Evolutionary conservation across 2,888 invertebrate species (phyloP).

Genomic region (Lacanobia oleracea): DNA sequence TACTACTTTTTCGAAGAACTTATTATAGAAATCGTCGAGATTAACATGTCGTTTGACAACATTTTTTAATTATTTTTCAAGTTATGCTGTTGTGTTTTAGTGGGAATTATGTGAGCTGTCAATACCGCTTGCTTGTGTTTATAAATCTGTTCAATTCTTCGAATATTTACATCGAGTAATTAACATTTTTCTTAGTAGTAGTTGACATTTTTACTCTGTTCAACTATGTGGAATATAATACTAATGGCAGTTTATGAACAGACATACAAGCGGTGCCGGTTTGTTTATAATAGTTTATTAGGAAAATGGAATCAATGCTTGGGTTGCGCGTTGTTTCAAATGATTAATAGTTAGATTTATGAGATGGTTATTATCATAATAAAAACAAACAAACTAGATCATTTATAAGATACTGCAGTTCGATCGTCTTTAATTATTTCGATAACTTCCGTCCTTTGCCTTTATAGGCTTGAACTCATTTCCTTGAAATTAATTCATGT

Average conservation of each 20-base stretch:
- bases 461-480: slow-evolving; percentile 57
- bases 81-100: slow-evolving; percentile 43
- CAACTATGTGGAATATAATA: slow-evolving; percentile 43
- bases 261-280: slow-evolving; percentile 39
- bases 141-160: slow-evolving; percentile 58
- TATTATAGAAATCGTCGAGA: slow-evolving; percentile 56
- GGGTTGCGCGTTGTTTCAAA: slow-evolving; percentile 67
- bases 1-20: slow-evolving; percentile 48
- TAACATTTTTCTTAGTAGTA: slow-evolving; percentile 49
- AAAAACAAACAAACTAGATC: slow-evolving; percentile 67
- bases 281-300: slow-evolving; percentile 59
- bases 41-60: slow-evolving; percentile 64
- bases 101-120: slow-evolving; percentile 56
- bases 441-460: slow-evolving; percentile 63
- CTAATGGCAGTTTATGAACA: slow-evolving; percentile 41
- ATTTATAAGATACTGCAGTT: slow-evolving; percentile 57
- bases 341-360: slow-evolving; percentile 79
- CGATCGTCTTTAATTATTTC: slow-evolving; percentile 65
- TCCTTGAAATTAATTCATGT: slow-evolving; percentile 49
- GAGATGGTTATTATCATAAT: slow-evolving; percentile 66
- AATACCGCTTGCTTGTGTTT: slow-evolving; percentile 46
- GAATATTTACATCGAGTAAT: slow-evolving; percentile 57
- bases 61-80: slow-evolving; percentile 62
- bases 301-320: slow-evolving; percentile 73
- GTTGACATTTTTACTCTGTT: slow-evolving; percentile 31